Percentiles rank a stretch among this genome's conserved stretches.
phyloP scores from a whole-genome alignment of 1,140 invertebrate species.

The Melitaea cinxia region DNA sequence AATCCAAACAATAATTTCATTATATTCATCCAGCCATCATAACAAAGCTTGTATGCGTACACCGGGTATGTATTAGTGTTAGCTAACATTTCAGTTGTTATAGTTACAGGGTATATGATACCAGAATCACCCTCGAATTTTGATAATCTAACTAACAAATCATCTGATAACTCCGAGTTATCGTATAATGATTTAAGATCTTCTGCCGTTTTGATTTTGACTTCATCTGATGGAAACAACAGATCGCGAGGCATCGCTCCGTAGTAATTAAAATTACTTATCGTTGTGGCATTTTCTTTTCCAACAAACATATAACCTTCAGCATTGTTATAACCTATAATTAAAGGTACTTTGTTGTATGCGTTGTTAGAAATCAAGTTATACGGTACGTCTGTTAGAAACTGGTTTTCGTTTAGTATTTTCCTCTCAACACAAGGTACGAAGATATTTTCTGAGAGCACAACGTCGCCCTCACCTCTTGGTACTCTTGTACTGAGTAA shows the following conservation, averaged over 20 bases:
- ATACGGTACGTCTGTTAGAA: constrained; percentile 57
- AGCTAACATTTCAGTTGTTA: constrained; percentile 51
- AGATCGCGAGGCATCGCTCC: constrained; percentile 60
- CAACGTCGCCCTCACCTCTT: constrained; percentile 51
- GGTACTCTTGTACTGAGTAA: constrained; percentile 57
- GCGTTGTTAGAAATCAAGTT: constrained; percentile 47
- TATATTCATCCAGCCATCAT: constrained; percentile 59
- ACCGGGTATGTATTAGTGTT: constrained; percentile 49
- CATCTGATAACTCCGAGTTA: constrained; percentile 34
- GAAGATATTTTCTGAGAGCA: constrained; percentile 65
- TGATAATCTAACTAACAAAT: constrained; percentile 49
- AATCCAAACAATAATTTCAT: constrained; percentile 51
- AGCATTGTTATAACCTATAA: constrained; percentile 63
- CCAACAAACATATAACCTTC: constrained; percentile 67
- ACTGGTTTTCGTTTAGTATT: constrained; percentile 43
- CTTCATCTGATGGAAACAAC: constrained; percentile 43
- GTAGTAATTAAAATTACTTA: constrained; percentile 50
- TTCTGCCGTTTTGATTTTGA: constrained; percentile 43
- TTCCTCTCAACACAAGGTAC: constrained; percentile 62
- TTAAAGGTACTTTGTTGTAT: constrained; percentile 58
- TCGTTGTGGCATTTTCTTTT: constrained; percentile 67
- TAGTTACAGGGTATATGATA: constrained; percentile 55
- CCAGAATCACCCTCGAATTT: constrained; percentile 58
- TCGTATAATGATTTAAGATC: constrained; percentile 54
- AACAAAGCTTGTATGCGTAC: constrained; percentile 52